Evolutionary conservation across 2,113 vertebrate species (phyloP), one percentile per base, ranked within the genome.

Genomic region (Tyrannus savana): DNA sequence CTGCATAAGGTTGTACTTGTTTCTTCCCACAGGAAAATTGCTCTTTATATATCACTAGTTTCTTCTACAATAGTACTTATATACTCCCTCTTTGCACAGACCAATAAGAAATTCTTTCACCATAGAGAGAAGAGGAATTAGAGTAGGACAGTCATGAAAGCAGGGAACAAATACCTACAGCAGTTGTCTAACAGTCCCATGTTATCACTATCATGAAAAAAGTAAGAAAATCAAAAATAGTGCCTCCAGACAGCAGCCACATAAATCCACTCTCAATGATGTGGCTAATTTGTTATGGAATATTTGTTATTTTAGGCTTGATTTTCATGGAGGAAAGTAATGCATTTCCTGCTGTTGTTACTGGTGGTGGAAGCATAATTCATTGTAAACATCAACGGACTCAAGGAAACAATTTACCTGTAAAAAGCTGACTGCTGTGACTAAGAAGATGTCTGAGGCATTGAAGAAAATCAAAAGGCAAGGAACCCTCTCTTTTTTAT

Each of bases 261-360:
- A 76, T 68, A 94, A 92, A 87, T n/a, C 44, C 31, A 81, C 27
- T 87, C 24, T 74, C 69, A 71, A n/a, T 22, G 30, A 64, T 27
- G 33, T n/a, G 77, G 33, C 33, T 63, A 58, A 62, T 93, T 91
- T 86, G 59, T 91, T 64, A 44, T 1, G 2, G 63, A 9, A 18
- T 83, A 59, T 63, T 84, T 71, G 9, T 77, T 89, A 30, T 52
- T 94, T 84, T 52, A 82, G 31, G 19, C 15, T 79, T 82, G 37
- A 94, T 87, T 95, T 92, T 78, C 56, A 47, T 21, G 14, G 8
- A 88, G 19, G 6, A 83, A 71, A 75, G 39, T 17, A 91, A 75
- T 15, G 6, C 21, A 6, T 47, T 89, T 69, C 49, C 58, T 84
- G 35, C 27, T 90, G 49, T n/a, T 91, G 27, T 28, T 85, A 39